These are phyloP conservation scores for Lasioglossum lativentre DNA, from an alignment of 2,888 invertebrate genomes.

Conservation along the genomic window DNA sequence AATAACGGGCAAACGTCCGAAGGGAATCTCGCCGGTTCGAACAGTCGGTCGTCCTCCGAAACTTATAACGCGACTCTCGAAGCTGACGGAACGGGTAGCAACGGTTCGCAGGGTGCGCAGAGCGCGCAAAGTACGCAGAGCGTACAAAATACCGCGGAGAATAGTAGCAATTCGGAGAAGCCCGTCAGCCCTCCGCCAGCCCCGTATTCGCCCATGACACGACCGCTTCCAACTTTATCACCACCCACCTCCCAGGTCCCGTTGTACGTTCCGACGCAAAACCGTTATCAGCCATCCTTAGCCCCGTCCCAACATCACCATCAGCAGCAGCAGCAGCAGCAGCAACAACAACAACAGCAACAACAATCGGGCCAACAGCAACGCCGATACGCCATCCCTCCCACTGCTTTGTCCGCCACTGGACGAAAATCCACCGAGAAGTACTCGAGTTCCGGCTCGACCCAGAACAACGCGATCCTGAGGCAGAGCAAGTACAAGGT, in stretches of 20 bases:
- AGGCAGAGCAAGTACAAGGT: slow-evolving; percentile 79
- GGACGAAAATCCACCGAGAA: slow-evolving; percentile 71
- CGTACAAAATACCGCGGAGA: slow-evolving; percentile 17
- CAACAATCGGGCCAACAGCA: slow-evolving; percentile 72
- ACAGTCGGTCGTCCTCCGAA: slow-evolving; percentile 47
- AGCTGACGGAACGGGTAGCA: slow-evolving; percentile 5
- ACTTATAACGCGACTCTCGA: slow-evolving; percentile 36
- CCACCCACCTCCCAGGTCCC: slow-evolving; percentile 82
- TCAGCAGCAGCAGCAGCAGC: slow-evolving; percentile 63
- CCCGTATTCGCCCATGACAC: slow-evolving; percentile 79
- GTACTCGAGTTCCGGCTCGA: slow-evolving; percentile 63
- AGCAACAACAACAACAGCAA: slow-evolving; percentile 65
- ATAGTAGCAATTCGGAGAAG: slow-evolving; percentile 58
- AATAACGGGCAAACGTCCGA: slow-evolving; percentile 51
- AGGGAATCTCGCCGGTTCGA: slow-evolving; percentile 14
- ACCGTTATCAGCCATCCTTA: slow-evolving; percentile 75
- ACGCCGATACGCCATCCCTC: slow-evolving; percentile 71
- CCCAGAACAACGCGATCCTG: slow-evolving; percentile 68
- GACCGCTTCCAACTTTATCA: slow-evolving; percentile 80
- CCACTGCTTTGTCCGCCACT: slow-evolving; percentile 51
- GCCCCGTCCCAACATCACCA: slow-evolving; percentile 67
- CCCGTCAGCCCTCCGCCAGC: slow-evolving; percentile 77
- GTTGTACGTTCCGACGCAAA: slow-evolving; percentile 76
- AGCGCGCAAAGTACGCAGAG: background rate
- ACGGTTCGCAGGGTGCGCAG: slow-evolving; percentile 15